Evolutionary conservation across 2,888 invertebrate genomes (phyloP).

Genomic region (Orthosia gothica): DNA sequence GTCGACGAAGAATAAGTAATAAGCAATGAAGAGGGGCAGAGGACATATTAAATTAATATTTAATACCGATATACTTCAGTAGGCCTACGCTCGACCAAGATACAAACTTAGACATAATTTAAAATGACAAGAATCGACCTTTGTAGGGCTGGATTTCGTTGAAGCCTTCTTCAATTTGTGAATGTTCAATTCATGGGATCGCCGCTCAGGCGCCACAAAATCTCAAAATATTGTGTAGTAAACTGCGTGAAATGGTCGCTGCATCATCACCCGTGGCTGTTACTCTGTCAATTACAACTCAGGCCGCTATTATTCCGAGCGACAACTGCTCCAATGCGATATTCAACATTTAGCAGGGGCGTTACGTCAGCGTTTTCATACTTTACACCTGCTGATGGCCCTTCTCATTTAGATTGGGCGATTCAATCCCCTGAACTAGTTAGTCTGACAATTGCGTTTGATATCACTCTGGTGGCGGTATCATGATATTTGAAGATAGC

Average conservation of each 20-base stretch:
- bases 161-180: slow-evolving; percentile 66
- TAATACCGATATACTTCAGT: not conserved
- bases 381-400: slow-evolving; percentile 61
- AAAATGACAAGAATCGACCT: slow-evolving; percentile 29
- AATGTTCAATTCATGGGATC: slow-evolving; percentile 74
- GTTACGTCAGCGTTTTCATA: slow-evolving; percentile 68
- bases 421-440: slow-evolving; percentile 38
- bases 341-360: slow-evolving; percentile 63
- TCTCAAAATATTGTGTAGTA: slow-evolving; percentile 54
- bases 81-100: not conserved
- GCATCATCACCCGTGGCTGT: slow-evolving; percentile 25
- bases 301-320: slow-evolving; percentile 30
- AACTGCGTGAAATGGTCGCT: slow-evolving; percentile 57
- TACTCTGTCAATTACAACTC: slow-evolving; percentile 31
- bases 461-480: slow-evolving; percentile 1
- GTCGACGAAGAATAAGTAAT: slow-evolving; percentile 23
- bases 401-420: slow-evolving; percentile 38
- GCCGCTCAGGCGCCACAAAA: slow-evolving; percentile 60
- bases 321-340: slow-evolving; percentile 66
- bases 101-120: slow-evolving; percentile 14
- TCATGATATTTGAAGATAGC: slow-evolving; percentile 22
- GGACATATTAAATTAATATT: slow-evolving; percentile 23
- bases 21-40: not conserved
- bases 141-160: slow-evolving; percentile 48
- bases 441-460: slow-evolving; percentile 14